Evolutionary conservation across 2,113 vertebrate genomes (phyloP), one percentile per base, ranked within the genome.

Genomic region (Eulemur macaco): DNA sequence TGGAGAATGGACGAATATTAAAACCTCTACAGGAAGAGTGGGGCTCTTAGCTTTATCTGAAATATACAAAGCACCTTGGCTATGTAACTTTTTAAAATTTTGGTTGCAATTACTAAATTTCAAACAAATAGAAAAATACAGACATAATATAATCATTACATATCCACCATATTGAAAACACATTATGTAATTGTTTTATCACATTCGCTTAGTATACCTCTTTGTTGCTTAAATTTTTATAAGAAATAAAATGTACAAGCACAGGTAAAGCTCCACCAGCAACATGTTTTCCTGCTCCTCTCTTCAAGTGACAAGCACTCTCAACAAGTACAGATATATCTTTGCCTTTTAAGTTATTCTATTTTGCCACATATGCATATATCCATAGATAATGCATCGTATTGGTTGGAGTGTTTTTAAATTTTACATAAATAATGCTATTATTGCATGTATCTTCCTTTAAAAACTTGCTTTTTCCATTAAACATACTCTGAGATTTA

Each of bases 61-160:
- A 89, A 90, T 31, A 74, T 34, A 76, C 31, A 39, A 74, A 68
- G 27, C 34, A 63, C 37, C 81, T 74, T 86, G 12, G 4, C 6
- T 94, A 47, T 27, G 45, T 60, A 29, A 29, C 34, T 71, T 91
- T 76, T 71, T 17, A 52, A 78, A 64, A 7, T 34, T 52, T 89
- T 52, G 5, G 37, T 88, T 91, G 27, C 29, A 54, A 71, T 68
- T 86, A 66, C 81, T 14, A 77, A 69, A 86, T 74, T 93, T 82
- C 34, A 74, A 85, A 86, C 20, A 83, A 97, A 83, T 37, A 68
- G 29, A 93, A 93, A 94, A 86, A 27, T 23, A 60, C 11, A 29
- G 45, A 86, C 74, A 80, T 89, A 87, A 20, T 64, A 85, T 34
- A n/a, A 21, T 17, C 50, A 37, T 85, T 52, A 63, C 39, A 47